phyloP scores from a whole-genome alignment of 1,140 invertebrate species.

The Drosophila mojavensis region DNA sequence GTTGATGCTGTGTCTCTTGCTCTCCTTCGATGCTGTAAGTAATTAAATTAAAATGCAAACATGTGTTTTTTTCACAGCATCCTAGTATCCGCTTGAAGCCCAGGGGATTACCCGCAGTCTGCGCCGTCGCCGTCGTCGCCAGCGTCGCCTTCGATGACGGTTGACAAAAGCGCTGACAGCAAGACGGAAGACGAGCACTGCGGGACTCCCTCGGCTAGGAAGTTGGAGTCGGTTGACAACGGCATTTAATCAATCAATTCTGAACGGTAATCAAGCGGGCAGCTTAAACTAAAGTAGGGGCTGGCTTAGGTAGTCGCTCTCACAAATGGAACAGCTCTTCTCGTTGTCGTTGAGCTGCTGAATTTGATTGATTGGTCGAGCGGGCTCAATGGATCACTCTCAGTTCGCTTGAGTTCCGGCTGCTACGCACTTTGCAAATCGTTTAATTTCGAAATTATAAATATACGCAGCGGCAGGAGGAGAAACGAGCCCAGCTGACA shows the following conservation, averaged over 20 bases:
- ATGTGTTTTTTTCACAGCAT: constrained; percentile 65
- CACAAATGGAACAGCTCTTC: constrained; percentile 18
- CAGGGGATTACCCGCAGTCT: constrained; percentile 62
- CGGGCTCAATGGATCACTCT: constrained; percentile 69
- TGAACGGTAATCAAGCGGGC: constrained; percentile 80
- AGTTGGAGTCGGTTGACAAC: constrained; percentile 60
- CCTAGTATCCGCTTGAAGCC: constrained; percentile 49
- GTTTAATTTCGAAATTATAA: constrained; percentile 79
- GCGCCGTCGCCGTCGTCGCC: constrained; percentile 15
- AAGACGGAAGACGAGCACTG: constrained; percentile 3
- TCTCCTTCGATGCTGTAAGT: constrained; percentile 72
- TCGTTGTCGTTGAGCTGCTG: constrained; percentile 39
- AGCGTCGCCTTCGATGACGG: constrained; percentile 28
- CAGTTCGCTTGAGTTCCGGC: constrained; percentile 13
- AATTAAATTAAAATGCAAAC: constrained; percentile 82
- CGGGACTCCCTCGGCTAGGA: not conserved
- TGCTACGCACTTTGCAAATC: constrained; percentile 55
- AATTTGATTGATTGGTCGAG: constrained; percentile 73
- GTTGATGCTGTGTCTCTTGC: constrained; percentile 28
- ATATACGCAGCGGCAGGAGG: constrained; percentile 54
- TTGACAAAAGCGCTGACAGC: constrained; percentile 79
- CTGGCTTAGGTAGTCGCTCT: constrained; percentile 47
- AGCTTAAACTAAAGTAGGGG: constrained; percentile 77
- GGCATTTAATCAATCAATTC: constrained; percentile 82
- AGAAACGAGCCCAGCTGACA: constrained; percentile 49